Base-by-base conservation (phyloP, 2,888 invertebrate genomes). In the Plusia festucae region DNA sequence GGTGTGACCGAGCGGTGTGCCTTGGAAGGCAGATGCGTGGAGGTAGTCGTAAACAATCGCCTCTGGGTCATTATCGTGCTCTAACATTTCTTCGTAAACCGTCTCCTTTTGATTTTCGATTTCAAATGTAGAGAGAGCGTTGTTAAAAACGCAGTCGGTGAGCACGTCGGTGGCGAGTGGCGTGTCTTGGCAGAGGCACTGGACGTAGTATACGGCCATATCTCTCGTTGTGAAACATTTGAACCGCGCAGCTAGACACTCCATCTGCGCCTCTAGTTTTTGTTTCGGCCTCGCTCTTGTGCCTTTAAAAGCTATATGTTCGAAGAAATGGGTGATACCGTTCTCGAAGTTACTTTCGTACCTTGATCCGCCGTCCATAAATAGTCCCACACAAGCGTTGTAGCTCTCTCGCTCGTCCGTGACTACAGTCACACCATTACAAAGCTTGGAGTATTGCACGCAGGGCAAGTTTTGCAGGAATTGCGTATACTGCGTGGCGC, bases 191-290 rank as follows among this genome's bases (percentile, higher is more conserved):
- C 97, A 95, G 70, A 99, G 95, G 86, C 99, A 99, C 91, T 99
- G 98, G 16, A 98, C 99, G 88, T 99, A 99, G 92, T 98, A 99
- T 0, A 98, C 98, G 13, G 98, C 98, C 92, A 99, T 98, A 91
- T 99, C 99, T 63, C 99, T 96, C 52, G 98, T 98, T 2, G 99
- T 99, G 91, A 98, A 98, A 7, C 99, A 99, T 91, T 99, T 99
- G 81, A 99, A 95, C 85, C 98, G 99, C 3, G 99, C 99, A 15
- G 99, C 99, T 95, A 99, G 97, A 85, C 98, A 97, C 88, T 98
- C 98, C 77, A 99, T 98, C 93, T 99, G 98, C 52, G 98, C 93
- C 90, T 99, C 98, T 53, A 99, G 93, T 74, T 97, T 97, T 20
- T 97, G 97, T 92, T 98, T 99, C 1, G 97, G 97, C 64, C 99